phyloP scores from a whole-genome alignment of 2,888 invertebrate genomes.

The Tenthredo distinguenda region DNA sequence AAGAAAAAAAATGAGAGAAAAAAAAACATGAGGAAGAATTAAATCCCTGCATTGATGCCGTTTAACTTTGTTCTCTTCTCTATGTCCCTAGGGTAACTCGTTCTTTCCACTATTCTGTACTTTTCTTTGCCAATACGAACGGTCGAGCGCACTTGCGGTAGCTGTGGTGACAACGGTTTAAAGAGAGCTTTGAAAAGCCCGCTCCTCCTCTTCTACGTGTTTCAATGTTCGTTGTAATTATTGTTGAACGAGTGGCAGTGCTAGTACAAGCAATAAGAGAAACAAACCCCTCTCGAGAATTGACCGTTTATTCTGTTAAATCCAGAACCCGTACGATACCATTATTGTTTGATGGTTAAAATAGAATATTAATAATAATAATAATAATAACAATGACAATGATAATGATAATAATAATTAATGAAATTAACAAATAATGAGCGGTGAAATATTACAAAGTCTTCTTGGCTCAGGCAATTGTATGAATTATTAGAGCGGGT shows the following conservation, averaged over 20 bases:
- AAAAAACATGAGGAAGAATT: not conserved
- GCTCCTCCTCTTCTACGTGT: not conserved
- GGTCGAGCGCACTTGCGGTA: not conserved
- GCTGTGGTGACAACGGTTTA: constrained; percentile 1
- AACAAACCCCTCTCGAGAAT: not conserved
- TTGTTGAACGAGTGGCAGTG: constrained; percentile 6
- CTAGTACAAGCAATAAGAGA: not conserved
- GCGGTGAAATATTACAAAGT: constrained; percentile 34
- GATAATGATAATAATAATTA: not conserved
- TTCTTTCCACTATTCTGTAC: not conserved
- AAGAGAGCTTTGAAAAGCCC: constrained; percentile 38
- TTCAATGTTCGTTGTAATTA: constrained; percentile 39
- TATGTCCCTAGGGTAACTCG: not conserved
- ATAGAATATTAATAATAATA: not conserved
- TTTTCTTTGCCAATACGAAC: constrained; percentile 9
- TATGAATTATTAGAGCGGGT: constrained; percentile 41
- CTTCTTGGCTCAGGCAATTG: constrained; percentile 31
- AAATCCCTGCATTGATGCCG: constrained; percentile 2
- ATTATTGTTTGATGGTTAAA: constrained; percentile 5
- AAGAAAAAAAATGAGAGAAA: not conserved
- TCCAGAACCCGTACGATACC: not conserved
- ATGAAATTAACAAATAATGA: constrained; percentile 40
- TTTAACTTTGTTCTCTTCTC: not conserved
- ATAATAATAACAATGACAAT: not conserved
- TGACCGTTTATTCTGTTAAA: constrained; percentile 23